phyloP scores from a whole-genome alignment of 2,797 vertebrate genomes.

The Chromis chromis region DNA sequence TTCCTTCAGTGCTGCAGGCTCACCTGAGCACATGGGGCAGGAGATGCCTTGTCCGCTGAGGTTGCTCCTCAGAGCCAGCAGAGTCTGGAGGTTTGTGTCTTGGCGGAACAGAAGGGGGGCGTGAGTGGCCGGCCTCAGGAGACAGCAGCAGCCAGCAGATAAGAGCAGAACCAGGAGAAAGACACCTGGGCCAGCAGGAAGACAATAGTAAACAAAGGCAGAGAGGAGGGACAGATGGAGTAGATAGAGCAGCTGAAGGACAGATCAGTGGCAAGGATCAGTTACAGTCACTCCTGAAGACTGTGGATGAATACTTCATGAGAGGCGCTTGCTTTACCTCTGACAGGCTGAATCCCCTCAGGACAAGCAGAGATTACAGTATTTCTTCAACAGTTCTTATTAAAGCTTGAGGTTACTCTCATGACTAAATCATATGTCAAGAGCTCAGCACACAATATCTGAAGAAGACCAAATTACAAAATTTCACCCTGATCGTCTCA shows the following conservation, averaged over 20 bases:
- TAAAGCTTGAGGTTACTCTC: constrained; percentile 22
- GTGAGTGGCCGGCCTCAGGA: constrained; percentile 92
- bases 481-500: constrained; percentile 2
- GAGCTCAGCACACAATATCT: constrained; percentile 10
- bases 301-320: constrained; percentile 47
- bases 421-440: constrained; percentile 20
- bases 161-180: constrained; percentile 90
- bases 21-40: constrained; percentile 97
- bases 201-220: constrained; percentile 47
- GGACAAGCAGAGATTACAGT: constrained; percentile 25
- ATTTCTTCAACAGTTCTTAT: constrained; percentile 31
- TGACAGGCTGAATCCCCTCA: constrained; percentile 30
- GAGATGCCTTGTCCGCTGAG: constrained; percentile 97
- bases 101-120: constrained; percentile 94
- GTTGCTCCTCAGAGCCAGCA: constrained; percentile 96
- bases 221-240: constrained; percentile 40
- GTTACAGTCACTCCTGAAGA: constrained; percentile 43
- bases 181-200: constrained; percentile 82
- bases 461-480: constrained; percentile 3
- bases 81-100: constrained; percentile 96
- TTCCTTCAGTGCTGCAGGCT: constrained; percentile 42
- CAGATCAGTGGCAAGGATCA: constrained; percentile 37
- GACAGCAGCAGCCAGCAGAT: constrained; percentile 92
- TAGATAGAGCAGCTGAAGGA: constrained; percentile 38
- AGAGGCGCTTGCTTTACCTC: constrained; percentile 35